Conservation (phyloP, 2,113 vertebrate species). For the Scopus umbretta region DNA sequence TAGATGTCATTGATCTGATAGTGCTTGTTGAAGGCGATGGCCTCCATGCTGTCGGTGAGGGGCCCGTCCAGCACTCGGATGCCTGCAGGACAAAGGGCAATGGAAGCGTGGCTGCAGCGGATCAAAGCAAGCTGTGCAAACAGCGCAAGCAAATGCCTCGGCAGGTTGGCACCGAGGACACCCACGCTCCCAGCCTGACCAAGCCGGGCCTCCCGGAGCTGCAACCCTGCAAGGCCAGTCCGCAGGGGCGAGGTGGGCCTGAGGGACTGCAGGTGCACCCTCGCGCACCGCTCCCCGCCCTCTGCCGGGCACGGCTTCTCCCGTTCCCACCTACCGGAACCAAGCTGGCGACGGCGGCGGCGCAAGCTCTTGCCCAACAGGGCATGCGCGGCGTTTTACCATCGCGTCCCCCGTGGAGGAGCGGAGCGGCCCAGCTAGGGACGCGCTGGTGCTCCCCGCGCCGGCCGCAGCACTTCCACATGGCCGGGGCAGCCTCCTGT, state of each 20-base stretch:
- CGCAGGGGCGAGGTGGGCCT: accelerated
- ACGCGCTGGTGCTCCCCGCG: background rate
- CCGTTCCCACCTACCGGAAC: background rate
- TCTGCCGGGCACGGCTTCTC: background rate
- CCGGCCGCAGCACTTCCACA: background rate
- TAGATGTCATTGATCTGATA: constrained; percentile 99
- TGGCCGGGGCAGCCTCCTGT: background rate
- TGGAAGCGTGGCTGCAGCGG: accelerated
- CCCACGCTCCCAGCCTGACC: background rate
- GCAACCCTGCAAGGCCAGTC: background rate
- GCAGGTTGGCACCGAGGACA: background rate
- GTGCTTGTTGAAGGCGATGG: constrained; percentile 96
- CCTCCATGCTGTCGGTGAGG: constrained; percentile 97
- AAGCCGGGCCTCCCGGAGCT: background rate
- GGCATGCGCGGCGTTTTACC: background rate
- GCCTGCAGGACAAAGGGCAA: constrained; percentile 69
- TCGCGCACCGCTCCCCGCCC: background rate
- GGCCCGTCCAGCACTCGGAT: constrained; percentile 95
- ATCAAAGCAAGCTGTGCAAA: accelerated
- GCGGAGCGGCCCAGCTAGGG: background rate
- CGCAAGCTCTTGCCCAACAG: background rate
- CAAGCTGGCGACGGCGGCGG: background rate
- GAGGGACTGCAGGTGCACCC: background rate
- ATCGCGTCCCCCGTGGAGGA: background rate
- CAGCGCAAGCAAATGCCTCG: background rate